These are phyloP conservation scores for Ornithoptera alexandrae DNA, from an alignment of 2,888 invertebrate species.

Conservation along the genomic window DNA sequence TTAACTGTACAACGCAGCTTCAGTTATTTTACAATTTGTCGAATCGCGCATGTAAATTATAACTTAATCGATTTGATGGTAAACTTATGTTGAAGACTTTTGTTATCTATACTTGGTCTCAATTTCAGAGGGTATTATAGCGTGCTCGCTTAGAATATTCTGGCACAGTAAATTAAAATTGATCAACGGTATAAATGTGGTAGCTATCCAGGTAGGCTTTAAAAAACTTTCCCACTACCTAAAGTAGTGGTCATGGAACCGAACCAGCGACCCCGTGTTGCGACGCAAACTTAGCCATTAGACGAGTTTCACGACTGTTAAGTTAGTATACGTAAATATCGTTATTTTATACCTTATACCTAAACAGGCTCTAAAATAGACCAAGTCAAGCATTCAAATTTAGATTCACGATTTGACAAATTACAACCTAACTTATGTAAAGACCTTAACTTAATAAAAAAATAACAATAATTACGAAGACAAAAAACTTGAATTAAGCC, in stretches of 20 bases:
- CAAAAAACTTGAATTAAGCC: conserved; percentile 18
- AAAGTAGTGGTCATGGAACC: no score
- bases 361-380: not conserved
- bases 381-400: not conserved
- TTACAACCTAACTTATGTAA: conserved; percentile 19
- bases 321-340: not conserved
- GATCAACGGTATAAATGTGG: no score
- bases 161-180: no score
- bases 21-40: conserved; percentile 8
- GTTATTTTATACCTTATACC: not conserved
- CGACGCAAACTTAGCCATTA: no score
- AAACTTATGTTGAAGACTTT: no score
- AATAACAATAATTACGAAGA: conserved; percentile 23
- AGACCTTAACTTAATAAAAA: conserved; percentile 26
- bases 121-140: no score
- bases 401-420: conserved; percentile 24
- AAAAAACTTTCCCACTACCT: no score
- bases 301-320: not conserved
- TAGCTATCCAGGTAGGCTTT: no score
- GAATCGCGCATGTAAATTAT: conserved; percentile 18
- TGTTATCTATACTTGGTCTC: no score
- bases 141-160: no score
- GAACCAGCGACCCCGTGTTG: no score
- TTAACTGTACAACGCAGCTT: conserved; percentile 26
- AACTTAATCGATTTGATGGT: not conserved